Percentiles rank a stretch among this genome's conserved stretches.
phyloP scores from a whole-genome alignment of 1,140 invertebrate species.

The Yoshiicerus persimilis region DNA sequence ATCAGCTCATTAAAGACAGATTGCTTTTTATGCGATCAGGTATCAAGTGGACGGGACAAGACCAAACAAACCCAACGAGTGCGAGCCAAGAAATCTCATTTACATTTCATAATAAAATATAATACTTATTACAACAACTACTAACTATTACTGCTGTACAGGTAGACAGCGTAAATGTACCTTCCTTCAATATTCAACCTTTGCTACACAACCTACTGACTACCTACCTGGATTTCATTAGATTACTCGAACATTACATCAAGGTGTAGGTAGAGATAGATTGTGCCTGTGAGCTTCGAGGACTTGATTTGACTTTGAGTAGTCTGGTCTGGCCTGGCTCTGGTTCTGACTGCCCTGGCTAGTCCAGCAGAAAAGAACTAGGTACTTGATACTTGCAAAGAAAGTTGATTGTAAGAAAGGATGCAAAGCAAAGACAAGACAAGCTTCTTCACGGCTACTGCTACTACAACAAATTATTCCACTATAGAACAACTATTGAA shows the following conservation, averaged over 20 bases:
- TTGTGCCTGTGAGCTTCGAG: constrained; percentile 12
- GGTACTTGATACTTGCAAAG: not conserved
- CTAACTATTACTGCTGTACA: not conserved
- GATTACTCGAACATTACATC: not conserved
- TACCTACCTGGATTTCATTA: constrained; percentile 2
- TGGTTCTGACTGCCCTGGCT: not conserved
- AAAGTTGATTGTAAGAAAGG: constrained; percentile 1
- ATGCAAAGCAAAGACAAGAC: constrained; percentile 1
- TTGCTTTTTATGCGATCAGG: constrained; percentile 10
- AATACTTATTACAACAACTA: not conserved
- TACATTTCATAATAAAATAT: constrained; percentile 14
- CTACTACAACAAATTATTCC: not conserved
- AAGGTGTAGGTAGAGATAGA: constrained; percentile 9
- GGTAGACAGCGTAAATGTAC: not conserved
- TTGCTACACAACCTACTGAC: no score
- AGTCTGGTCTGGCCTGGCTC: not conserved
- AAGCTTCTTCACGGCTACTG: not conserved
- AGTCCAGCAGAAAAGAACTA: not conserved
- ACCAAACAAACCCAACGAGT: not conserved
- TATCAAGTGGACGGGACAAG: not conserved
- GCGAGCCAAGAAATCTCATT: constrained; percentile 19
- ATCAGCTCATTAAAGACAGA: constrained; percentile 19
- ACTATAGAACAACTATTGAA: not conserved
- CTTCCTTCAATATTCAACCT: not conserved
- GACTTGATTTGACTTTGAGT: constrained; percentile 20